Evolutionary conservation across 2,888 invertebrate genomes (phyloP).

Genomic region (Hartigia nigra): DNA sequence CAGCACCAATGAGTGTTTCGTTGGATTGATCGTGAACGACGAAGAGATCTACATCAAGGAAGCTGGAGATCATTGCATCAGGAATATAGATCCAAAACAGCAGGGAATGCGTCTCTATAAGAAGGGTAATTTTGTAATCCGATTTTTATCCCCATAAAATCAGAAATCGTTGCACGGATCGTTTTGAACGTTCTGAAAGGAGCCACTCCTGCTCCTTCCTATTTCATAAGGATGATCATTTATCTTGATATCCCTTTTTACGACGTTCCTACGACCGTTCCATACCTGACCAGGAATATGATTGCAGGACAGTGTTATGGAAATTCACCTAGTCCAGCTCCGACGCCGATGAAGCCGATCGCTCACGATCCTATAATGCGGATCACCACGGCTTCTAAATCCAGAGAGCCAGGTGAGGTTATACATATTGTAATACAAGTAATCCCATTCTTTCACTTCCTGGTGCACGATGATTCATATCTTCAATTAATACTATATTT

Average conservation of each 20-base stretch:
- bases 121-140: constrained; percentile 61
- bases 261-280: not conserved
- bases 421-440: not conserved
- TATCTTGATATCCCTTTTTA: not conserved
- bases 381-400: constrained; percentile 49
- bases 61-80: constrained; percentile 74
- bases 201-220: not conserved
- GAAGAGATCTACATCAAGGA: constrained; percentile 75
- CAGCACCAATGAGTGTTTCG: constrained; percentile 74
- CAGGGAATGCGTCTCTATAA: constrained; percentile 74
- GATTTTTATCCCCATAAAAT: not conserved
- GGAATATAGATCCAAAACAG: constrained; percentile 70
- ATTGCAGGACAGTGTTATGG: constrained; percentile 59
- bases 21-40: constrained; percentile 71
- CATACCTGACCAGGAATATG: not conserved
- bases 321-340: constrained; percentile 64
- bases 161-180: not conserved
- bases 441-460: not conserved
- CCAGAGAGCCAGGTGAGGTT: constrained; percentile 45
- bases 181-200: not conserved
- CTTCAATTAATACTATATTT: not conserved
- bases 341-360: constrained; percentile 54
- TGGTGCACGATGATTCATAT: not conserved
- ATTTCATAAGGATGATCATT: not conserved
- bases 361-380: constrained; percentile 56